Percentiles rank a stretch among this genome's conserved stretches.
These are phyloP conservation scores for Melitaea athalia DNA, from an alignment of 2,888 invertebrate species.

Conservation along the genomic window DNA sequence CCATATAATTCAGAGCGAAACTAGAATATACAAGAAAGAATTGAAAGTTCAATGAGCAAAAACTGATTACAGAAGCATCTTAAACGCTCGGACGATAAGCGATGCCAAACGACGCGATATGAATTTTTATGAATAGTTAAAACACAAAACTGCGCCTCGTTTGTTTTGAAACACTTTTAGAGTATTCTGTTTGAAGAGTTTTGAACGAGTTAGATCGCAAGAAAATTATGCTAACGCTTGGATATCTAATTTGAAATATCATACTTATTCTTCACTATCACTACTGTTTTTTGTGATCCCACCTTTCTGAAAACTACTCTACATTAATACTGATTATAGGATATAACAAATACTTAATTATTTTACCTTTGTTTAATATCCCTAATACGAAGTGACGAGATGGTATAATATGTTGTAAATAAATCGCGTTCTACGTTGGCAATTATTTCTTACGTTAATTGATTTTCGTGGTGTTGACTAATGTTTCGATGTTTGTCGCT, in stretches of 20 bases:
- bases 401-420: constrained; percentile 3
- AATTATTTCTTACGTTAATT: constrained; percentile 18
- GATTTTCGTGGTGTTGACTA: constrained; percentile 6
- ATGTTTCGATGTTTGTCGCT: neutral
- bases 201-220: constrained; percentile 11
- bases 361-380: neutral
- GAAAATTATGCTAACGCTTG: neutral
- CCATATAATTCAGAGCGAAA: constrained; percentile 36
- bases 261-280: neutral
- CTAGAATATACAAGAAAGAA: constrained; percentile 32
- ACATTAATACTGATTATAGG: neutral
- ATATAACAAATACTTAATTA: neutral
- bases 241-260: neutral
- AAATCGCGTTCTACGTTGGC: constrained; percentile 16
- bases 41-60: constrained; percentile 38
- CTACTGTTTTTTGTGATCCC: neutral
- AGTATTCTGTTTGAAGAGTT: constrained; percentile 18
- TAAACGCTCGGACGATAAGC: constrained; percentile 30
- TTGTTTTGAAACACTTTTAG: constrained; percentile 19
- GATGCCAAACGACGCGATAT: constrained; percentile 29
- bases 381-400: constrained; percentile 6
- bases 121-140: constrained; percentile 26
- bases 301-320: neutral
- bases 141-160: constrained; percentile 17
- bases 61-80: constrained; percentile 34